Base-by-base conservation (phyloP, 2,797 vertebrate genomes). In the Mormyrops attenuatus region DNA sequence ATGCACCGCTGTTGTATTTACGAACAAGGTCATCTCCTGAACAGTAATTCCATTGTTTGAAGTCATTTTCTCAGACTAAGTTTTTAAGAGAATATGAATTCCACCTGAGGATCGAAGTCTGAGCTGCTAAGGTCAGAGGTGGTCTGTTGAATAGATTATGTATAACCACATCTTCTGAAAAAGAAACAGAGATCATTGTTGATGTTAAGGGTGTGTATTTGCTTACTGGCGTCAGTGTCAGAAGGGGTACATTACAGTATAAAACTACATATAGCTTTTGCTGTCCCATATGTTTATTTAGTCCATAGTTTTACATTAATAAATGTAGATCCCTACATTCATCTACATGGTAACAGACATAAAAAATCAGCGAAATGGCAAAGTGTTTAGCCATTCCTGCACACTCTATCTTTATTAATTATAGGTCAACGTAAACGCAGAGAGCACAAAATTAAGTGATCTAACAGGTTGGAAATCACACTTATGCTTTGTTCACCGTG, bases 341-440 rank as follows among this genome's bases (percentile, higher is more conserved):
- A 38, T 55, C 5, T n/a, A 38, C 34, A 60, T 34, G 17, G 53
- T 6, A 20, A 34, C 55, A 88, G 17, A 57, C 22, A 34, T 55
- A 87, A 26, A 57, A 57, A 20, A 47, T 85, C 47, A 17, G 34
- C 5, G 5, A 73, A 73, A 88, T 90, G 91, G 69, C 91, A 6
- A 90, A 88, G 91, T 50, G 85, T 85, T 89, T 91, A 85, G 90
- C 80, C 91, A 91, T 92, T 93, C 92, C 93, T 92, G 92, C 89
- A 20, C 53, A n/a, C 77, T 38, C 55, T 84, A 20, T 52, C 57
- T 88, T 91, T 91, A 94, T 92, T 94, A 91, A 95, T 94, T 91
- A 93, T 41, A 8, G 38, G 91, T 93, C 93, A 95, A 93, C 90
- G 93, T 90, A 87, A 95, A 94, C 93, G 89, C 5, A 52, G 13